Evolutionary conservation across 1,140 invertebrate species (phyloP).

Genomic region (Epicauta chinensis): DNA sequence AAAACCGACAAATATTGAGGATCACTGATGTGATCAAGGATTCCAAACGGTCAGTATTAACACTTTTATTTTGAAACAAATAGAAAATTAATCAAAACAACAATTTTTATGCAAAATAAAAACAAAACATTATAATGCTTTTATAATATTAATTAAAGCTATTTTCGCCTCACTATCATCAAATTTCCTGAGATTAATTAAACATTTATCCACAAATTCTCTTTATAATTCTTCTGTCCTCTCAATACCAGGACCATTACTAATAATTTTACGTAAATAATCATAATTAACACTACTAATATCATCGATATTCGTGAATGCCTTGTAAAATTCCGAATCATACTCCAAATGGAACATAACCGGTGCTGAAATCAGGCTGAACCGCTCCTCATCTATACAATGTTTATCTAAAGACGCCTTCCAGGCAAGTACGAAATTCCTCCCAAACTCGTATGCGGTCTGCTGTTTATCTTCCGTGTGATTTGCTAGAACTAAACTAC

Average conservation of each 20-base stretch:
- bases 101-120: too few relatives aligned
- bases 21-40: too few relatives aligned
- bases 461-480: slow-evolving; percentile 63
- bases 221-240: slow-evolving; percentile 65
- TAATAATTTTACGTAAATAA: slow-evolving; percentile 44
- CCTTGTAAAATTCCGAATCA: slow-evolving; percentile 59
- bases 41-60: too few relatives aligned
- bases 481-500: slow-evolving; percentile 72
- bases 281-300: slow-evolving; percentile 59
- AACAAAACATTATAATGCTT: slow-evolving; percentile 2
- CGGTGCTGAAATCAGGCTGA: slow-evolving; percentile 72
- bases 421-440: slow-evolving; percentile 82
- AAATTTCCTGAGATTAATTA: slow-evolving; percentile 64
- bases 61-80: too few relatives aligned
- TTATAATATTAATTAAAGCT: slow-evolving; percentile 68
- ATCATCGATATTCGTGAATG: slow-evolving; percentile 64
- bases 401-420: slow-evolving; percentile 61
- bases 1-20: too few relatives aligned
- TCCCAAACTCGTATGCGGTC: slow-evolving; percentile 81
- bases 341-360: slow-evolving; percentile 75
- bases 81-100: too few relatives aligned
- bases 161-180: slow-evolving; percentile 65
- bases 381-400: slow-evolving; percentile 35
- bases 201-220: slow-evolving; percentile 68
- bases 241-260: slow-evolving; percentile 59